Percentiles rank a stretch among this genome's conserved stretches.
phyloP scores from a whole-genome alignment of 2,113 vertebrate species.

The Chascanopsetta lugubris region DNA sequence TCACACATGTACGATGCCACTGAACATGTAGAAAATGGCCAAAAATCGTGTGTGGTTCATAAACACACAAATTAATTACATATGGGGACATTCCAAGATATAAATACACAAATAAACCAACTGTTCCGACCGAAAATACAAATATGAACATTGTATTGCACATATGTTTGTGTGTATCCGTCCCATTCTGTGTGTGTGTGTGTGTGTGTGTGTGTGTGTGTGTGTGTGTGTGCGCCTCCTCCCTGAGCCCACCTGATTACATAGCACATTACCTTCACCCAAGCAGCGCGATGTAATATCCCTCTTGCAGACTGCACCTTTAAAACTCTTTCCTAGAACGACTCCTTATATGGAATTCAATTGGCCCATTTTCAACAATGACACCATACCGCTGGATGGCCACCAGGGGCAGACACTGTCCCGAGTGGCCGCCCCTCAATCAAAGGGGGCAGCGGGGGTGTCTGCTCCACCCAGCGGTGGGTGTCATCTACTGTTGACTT shows the following conservation, averaged over 20 bases:
- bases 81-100: not conserved
- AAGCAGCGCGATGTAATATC: no score
- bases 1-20: not conserved
- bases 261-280: conserved; percentile 31
- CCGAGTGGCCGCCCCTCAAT: no score
- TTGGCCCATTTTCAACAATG: no score
- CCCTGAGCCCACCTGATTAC: conserved; percentile 62
- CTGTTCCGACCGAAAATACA: not conserved
- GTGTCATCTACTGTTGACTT: no score
- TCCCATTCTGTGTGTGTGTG: conserved; percentile 1
- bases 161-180: conserved; percentile 5
- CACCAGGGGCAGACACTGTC: no score
- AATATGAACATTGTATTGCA: not conserved
- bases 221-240: conserved; percentile 40
- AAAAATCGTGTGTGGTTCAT: no score
- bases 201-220: conserved; percentile 13
- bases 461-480: no score
- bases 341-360: no score
- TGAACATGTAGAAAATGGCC: not conserved
- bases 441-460: no score
- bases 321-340: no score
- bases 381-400: no score
- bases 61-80: not conserved
- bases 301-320: no score
- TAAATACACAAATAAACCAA: not conserved